Evolutionary conservation across 2,113 vertebrate genomes (phyloP), one percentile per base, ranked within the genome.

Genomic region (Amphiprion percula): DNA sequence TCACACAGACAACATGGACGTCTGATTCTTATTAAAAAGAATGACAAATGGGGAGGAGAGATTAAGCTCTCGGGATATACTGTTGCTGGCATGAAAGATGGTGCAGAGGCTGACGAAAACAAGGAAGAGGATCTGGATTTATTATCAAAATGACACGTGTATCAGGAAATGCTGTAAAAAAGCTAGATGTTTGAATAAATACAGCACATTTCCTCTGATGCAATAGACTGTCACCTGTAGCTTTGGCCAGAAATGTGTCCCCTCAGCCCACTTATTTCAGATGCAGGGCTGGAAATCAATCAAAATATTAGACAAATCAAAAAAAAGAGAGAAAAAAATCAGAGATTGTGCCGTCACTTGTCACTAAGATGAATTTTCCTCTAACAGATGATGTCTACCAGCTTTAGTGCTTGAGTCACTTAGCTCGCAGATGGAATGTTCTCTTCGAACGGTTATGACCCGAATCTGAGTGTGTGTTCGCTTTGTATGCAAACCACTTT

Each of bases 401-500:
- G 63, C 28, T 10, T 5, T 47, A 37, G 39, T 1, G 11, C 44
- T 26, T 2, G 2, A 71, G 77, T 65, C 56, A 49, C 61, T 55
- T 26, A 5, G 60, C 70, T 60, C 54, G 12, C 15, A 68, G 41
- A 66, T 53, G 72, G 59, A 65, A 74, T 55, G 12, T 28, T 16
- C 71, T 74, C 64, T 30, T 55, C 0, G 0, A 24, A 37, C 66
- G 68, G 77, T 74, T 68, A 46, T 56, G 59, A 69, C 73, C 63
- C n/a, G 16, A 30, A n/a, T 69, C 56, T 56, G 15, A 74, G 58
- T 71, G 65, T 39, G 26, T 14, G 37, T 54, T 24, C 4, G 17
- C 54, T 77, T 74, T 90, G 56, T 74, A 69, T 79, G 76, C 74
- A 58, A 79, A 79, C 77, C 63, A 44, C 53, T 58, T 37, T 77